A percentile compares a stretch with the other conserved stretches of the same genome.
Evolutionary conservation across 2,797 vertebrate genomes (phyloP).

Genomic region (Neosilurus mollespiculum): DNA sequence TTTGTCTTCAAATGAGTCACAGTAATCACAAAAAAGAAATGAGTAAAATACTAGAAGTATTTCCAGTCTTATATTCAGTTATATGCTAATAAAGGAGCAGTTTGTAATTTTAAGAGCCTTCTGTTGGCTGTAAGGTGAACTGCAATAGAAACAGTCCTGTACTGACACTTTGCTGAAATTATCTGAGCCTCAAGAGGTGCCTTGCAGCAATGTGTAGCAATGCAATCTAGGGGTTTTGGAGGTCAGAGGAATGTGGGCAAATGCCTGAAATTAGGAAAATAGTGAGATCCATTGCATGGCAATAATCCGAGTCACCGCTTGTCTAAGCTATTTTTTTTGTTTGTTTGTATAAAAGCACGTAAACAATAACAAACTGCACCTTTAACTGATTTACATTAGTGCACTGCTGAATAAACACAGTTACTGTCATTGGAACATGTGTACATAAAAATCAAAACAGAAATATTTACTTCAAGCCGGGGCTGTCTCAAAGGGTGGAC

Average conservation of each 20-base stretch:
- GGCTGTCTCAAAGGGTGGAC: neutral
- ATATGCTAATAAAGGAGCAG: slow-evolving; percentile 6
- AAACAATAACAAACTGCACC: slow-evolving; percentile 22
- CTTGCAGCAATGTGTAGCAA: neutral
- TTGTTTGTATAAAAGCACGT: slow-evolving; percentile 2
- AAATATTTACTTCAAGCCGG: neutral
- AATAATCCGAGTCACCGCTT: neutral
- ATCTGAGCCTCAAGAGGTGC: neutral
- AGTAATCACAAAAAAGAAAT: slow-evolving; percentile 8
- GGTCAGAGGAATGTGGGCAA: neutral
- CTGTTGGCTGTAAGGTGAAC: neutral
- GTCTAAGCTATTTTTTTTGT: too few relatives aligned
- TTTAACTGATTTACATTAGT: slow-evolving; percentile 13
- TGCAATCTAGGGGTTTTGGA: neutral
- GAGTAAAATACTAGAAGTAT: slow-evolving; percentile 16
- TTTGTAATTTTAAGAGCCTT: slow-evolving; percentile 20
- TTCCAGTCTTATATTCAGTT: slow-evolving; percentile 13
- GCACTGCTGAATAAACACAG: neutral
- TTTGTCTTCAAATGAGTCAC: neutral
- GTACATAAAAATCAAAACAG: neutral
- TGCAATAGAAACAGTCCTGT: neutral
- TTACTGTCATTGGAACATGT: neutral
- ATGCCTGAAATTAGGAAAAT: neutral
- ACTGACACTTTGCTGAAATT: neutral
- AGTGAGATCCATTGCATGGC: neutral